These are phyloP conservation scores for Noctilio leporinus DNA, from an alignment of 2,113 vertebrate genomes.

Conservation along the genomic window DNA sequence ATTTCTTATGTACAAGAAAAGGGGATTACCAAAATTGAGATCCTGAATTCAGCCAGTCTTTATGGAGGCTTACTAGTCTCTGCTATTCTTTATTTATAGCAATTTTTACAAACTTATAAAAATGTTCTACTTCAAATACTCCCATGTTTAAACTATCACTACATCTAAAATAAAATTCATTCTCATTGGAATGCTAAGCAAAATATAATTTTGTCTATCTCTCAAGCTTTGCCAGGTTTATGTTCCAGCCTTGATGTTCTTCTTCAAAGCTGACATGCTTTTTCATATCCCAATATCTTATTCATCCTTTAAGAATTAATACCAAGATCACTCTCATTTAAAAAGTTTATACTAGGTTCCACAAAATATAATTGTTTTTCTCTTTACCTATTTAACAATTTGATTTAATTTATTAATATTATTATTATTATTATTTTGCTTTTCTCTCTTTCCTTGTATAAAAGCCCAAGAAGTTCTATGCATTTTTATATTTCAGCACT, in stretches of 20 bases:
- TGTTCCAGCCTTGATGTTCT: neutral
- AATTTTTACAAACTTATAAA: neutral
- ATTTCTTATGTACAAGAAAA: neutral
- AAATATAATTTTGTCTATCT: neutral
- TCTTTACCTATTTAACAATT: neutral
- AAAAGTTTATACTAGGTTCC: neutral
- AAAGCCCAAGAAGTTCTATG: neutral
- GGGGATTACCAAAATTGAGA: neutral
- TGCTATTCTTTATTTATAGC: neutral
- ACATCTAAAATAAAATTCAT: neutral
- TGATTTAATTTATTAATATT: neutral
- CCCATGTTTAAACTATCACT: neutral
- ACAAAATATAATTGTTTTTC: neutral
- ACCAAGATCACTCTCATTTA: neutral
- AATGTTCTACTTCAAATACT: neutral
- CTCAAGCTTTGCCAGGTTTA: neutral
- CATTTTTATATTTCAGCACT: neutral
- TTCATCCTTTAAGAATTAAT: neutral
- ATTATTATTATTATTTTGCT: neutral
- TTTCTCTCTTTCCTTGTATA: neutral
- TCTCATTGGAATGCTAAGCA: neutral
- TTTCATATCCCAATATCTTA: neutral
- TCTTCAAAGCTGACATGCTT: neutral
- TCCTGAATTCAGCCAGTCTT: neutral
- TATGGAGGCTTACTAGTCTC: neutral